Evolutionary conservation across 2,888 invertebrate genomes (phyloP).

Genomic region (Torymus tubicola): DNA sequence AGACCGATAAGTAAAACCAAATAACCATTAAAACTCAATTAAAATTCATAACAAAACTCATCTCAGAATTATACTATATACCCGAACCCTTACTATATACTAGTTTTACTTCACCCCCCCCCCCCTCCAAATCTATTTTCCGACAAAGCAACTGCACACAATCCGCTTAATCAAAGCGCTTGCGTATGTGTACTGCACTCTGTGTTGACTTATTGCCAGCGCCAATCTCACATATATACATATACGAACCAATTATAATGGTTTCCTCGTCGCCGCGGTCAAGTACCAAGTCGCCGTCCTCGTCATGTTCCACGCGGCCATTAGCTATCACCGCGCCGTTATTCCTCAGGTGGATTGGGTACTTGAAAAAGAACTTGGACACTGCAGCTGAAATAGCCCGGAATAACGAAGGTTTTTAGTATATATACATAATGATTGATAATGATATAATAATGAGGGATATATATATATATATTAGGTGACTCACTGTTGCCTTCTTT

Average conservation of each 20-base stretch:
- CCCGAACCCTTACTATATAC: too few species aligned
- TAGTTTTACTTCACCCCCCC: too few species aligned
- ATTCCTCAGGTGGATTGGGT: conserved; percentile 74
- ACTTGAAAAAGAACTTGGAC: conserved; percentile 84
- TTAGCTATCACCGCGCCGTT: conserved; percentile 55
- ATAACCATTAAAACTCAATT: too few species aligned
- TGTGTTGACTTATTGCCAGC: neutral
- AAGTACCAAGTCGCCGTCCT: conserved; percentile 85
- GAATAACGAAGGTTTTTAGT: conserved; percentile 8
- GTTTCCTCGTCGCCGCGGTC: conserved; percentile 77
- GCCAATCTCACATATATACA: neutral
- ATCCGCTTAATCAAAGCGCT: too few species aligned
- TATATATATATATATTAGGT: neutral
- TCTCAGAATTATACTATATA: too few species aligned
- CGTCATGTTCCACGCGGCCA: conserved; percentile 77
- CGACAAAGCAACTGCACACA: too few species aligned
- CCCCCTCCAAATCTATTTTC: too few species aligned
- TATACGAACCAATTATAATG: conserved; percentile 81
- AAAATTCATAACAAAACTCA: too few species aligned
- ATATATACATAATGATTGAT: neutral
- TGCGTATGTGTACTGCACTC: too few species aligned
- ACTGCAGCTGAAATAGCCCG: conserved; percentile 80
- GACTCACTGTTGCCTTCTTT: conserved; percentile 49
- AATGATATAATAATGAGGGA: neutral
- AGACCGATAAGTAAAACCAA: too few species aligned